Conservation (phyloP, 2,888 invertebrate genomes). For the Drosophila tripunctata region DNA sequence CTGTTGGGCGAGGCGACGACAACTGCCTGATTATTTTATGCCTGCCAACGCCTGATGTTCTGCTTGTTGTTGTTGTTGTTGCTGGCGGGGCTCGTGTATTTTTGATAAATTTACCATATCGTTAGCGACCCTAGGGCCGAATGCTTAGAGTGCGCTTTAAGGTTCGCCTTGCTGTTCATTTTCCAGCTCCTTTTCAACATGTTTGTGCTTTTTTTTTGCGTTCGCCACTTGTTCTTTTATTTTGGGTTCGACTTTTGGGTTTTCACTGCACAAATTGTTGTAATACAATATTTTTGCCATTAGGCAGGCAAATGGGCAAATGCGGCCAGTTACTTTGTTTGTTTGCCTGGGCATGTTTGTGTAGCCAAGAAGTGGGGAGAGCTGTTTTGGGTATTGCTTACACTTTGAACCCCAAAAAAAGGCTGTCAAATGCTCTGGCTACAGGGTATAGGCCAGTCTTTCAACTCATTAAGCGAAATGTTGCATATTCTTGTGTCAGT, state of each 20-base stretch:
- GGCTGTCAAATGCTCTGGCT: not conserved
- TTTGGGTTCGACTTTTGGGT: conserved; percentile 17
- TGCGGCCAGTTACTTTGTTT: conserved; percentile 64
- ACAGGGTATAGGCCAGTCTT: conserved; percentile 26
- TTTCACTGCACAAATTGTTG: conserved; percentile 64
- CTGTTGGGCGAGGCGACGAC: too few species aligned
- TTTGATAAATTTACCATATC: conserved; percentile 79
- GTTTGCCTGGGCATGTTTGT: conserved; percentile 51
- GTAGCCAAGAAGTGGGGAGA: not conserved
- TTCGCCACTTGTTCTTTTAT: too few species aligned
- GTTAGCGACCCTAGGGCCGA: conserved; percentile 72
- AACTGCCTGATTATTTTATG: conserved; percentile 71
- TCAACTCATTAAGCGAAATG: conserved; percentile 17
- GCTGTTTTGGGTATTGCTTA: conserved; percentile 31
- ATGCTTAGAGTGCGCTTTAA: conserved; percentile 24
- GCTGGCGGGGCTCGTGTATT: conserved; percentile 26
- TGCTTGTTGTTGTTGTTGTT: conserved; percentile 27
- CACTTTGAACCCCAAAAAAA: conserved; percentile 43
- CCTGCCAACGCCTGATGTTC: conserved; percentile 59
- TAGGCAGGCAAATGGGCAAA: conserved; percentile 66
- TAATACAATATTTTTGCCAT: conserved; percentile 79
- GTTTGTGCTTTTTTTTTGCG: conserved; percentile 19
- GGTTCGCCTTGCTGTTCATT: conserved; percentile 27
- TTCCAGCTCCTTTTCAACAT: conserved; percentile 25
- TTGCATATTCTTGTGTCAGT: conserved; percentile 8